Base-by-base conservation (phyloP, 2,888 invertebrate genomes). In the Nudaria mundana region DNA sequence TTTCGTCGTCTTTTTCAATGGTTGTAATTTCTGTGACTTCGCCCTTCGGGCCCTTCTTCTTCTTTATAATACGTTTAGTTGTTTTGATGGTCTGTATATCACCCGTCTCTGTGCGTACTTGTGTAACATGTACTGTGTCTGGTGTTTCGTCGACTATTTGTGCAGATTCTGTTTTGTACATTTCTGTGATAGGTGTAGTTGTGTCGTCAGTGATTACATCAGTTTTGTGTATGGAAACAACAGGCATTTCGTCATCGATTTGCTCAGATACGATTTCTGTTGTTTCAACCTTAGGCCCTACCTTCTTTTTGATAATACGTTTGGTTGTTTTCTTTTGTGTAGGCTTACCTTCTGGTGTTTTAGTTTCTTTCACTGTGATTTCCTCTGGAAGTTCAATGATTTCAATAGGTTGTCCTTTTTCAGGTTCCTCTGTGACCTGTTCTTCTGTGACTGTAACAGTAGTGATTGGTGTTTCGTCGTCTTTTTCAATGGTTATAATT, bases 281-380 rank as follows among this genome's bases (percentile, higher is more conserved):
- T 3, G 20, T 20, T 20, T 20, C 20, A 2, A 20, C 20, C 8
- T 20, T 20, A 8, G 20, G 20, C 5, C 20, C 56, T 42, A 40
- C 51, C 12, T 67, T 56, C 53, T 70, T 70, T 30, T 53, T 63
- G 24, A 74, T 63, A 29, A 47, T 50, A 30, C 30, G 50, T 14
- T 36, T 44, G n/a, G 71, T 37, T 75, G 74, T 22, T 33, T 52
- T 59, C 37, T 66, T 62, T 31, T 64, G 63, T 54, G 52, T 15
- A 30, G 40, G 34, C 46, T 50, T 55, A 46, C 54, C 54, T 0
- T 55, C 51, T 3, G 44, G 37, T 1, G 34, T 6, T 8, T 8
- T 16, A 3, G 40, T 8, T n/a, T 46, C 41, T 22, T 44, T 41
- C 0, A 44, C 25, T 0, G 40, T 43, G 1, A 40, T 36, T 15